Evolutionary conservation across 2,888 invertebrate genomes (phyloP).

Genomic region (Folsomia manolachei): DNA sequence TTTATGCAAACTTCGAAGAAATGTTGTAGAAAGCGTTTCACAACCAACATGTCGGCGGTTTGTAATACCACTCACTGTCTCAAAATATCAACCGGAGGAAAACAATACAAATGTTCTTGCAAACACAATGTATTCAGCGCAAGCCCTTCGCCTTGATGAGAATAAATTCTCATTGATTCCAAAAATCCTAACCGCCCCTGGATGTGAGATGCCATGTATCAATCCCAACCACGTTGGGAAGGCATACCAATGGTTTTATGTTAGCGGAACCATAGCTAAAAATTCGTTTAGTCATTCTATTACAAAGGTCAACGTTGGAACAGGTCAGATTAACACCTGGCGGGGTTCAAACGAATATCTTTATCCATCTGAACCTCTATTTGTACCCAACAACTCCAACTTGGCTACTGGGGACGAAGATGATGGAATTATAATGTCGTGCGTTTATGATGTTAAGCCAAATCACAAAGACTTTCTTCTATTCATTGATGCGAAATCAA

Average conservation of each 20-base stretch:
- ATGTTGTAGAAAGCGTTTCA: constrained; percentile 39
- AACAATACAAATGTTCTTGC: constrained; percentile 55
- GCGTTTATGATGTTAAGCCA: constrained; percentile 51
- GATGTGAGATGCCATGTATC: constrained; percentile 58
- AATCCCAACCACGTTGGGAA: constrained; percentile 54
- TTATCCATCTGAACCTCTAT: constrained; percentile 56
- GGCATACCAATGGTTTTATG: constrained; percentile 57
- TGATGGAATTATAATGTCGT: constrained; percentile 55
- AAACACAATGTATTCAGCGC: constrained; percentile 51
- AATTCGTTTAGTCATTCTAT: constrained; percentile 53
- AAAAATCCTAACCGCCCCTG: constrained; percentile 50
- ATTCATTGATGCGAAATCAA: constrained; percentile 54
- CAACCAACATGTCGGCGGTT: constrained; percentile 45
- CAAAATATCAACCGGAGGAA: constrained; percentile 50
- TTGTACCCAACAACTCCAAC: constrained; percentile 55
- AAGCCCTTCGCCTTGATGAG: constrained; percentile 52
- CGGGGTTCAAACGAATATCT: constrained; percentile 31
- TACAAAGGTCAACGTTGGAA: constrained; percentile 43
- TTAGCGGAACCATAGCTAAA: constrained; percentile 54
- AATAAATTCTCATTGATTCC: constrained; percentile 51
- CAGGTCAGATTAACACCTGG: constrained; percentile 30
- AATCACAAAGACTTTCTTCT: constrained; percentile 51
- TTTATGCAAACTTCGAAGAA: constrained; percentile 52
- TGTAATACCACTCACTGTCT: constrained; percentile 41
- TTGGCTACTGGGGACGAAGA: constrained; percentile 55